Base-by-base conservation (phyloP, 2,888 invertebrate genomes). In the Oscheius onirici region DNA sequence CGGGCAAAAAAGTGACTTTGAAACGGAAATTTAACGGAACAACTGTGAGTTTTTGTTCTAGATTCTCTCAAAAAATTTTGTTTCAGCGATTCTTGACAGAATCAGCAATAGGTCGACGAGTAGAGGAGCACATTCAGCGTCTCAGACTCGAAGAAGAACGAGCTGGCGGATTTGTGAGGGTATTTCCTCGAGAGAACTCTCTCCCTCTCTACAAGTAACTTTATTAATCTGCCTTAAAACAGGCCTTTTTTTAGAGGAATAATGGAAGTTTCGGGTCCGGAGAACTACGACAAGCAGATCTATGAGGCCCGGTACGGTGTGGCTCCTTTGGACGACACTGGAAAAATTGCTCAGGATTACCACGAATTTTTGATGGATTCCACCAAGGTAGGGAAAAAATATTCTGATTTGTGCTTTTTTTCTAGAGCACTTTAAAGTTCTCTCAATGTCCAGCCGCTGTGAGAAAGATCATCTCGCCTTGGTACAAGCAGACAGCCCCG, bases 111-210 rank as follows among this genome's bases (percentile, higher is more conserved):
- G 75, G 76, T 34, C 57, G 74, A 58, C 72, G 73, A 44, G 58
- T 76, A 20, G 74, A 73, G 11, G 61, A 73, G 52, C 70, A 73
- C 26, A 46, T 71, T 8, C 44, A 71, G 20, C 73, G 71, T 66
- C 57, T 72, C 0, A 60, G 72, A 13, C 22, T 74, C 28, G 86
- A 86, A 54, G 70, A 77, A 11, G 65, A 70, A 20, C 61, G 82
- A 44, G 66, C 61, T 26, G 86, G 86, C 22, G 81, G 81, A 46
- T 86, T 86, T 74, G 74, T 84, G 26, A 73, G 86, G 55, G 78
- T 86, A 13, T 86, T 86, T 72, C 86, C 86, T 3, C 69, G 86
- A 44, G 66, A 73, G 28, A 72, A 74, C 20, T 78, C 83, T 13
- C 80, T 74, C 71, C 61, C 52, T 46, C 69, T 86, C 34, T 86